A percentile compares a stretch with the other conserved stretches of the same genome.
Evolutionary conservation across 2,888 invertebrate genomes (phyloP).

Genomic region (Panzeria rudis): DNA sequence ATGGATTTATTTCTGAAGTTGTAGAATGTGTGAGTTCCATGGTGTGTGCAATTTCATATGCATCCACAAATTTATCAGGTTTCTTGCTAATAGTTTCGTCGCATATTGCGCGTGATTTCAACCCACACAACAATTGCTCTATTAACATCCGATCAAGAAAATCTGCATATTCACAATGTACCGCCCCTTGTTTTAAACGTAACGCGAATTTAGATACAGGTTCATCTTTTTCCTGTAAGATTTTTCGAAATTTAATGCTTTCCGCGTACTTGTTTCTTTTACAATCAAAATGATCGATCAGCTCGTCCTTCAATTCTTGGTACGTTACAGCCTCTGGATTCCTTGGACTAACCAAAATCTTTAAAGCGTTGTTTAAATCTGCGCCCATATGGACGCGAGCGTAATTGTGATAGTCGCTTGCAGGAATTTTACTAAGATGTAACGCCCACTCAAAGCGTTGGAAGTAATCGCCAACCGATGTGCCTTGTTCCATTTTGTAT

Average conservation of each 20-base stretch:
- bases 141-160: neutral
- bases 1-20: neutral
- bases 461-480: slow-evolving; percentile 57
- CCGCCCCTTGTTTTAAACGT: neutral
- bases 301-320: neutral
- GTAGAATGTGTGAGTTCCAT: slow-evolving; percentile 24
- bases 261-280: slow-evolving; percentile 1
- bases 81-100: neutral
- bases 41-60: neutral
- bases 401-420: slow-evolving; percentile 36
- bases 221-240: neutral
- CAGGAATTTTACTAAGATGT: slow-evolving; percentile 42
- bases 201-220: neutral
- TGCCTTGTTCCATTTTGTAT: no score
- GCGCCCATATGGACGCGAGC: slow-evolving; percentile 64
- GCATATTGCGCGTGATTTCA: neutral
- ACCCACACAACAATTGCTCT: neutral
- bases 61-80: neutral
- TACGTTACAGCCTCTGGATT: neutral
- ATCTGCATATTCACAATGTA: neutral
- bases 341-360: slow-evolving; percentile 38
- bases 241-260: neutral
- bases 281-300: neutral
- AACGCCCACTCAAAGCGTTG: slow-evolving; percentile 48
- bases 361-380: slow-evolving; percentile 59